Base-by-base conservation (phyloP, 2,888 invertebrate genomes). In the Volucella inanis region DNA sequence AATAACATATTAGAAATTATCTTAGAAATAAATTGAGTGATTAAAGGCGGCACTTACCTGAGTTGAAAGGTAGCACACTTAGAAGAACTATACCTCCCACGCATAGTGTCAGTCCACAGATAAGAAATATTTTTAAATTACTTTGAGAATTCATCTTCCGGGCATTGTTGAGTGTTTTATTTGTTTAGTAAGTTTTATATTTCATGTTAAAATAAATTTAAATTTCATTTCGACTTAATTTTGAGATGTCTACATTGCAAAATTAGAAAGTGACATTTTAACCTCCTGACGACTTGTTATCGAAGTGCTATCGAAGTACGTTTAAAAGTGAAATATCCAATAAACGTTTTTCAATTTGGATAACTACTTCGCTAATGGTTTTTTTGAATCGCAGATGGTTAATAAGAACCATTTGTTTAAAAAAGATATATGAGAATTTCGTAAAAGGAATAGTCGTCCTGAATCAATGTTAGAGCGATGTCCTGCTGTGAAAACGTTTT, bases 21-120 rank as follows among this genome's bases (percentile, higher is more conserved):
- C 4, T 12, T 3, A 4, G 15, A 11, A 11, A 8, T 4, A 6
- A 12, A 15, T 14, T 14, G 3, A 11, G 8, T 12, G n/a, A 31
- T 31, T 12, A 10, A 9, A 14, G 11, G n/a, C 38, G 11, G 22
- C 10, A 31, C 70, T 84, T 65, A 91, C 91, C 91, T 78, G 91
- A 89, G 39, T 88, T 88, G 15, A 91, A 88, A 47, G 91, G 90
- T 89, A 91, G 88, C n/a, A 91, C 75, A 87, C 91, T 91, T 41
- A 91, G 88, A 43, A 91, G 89, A 41, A 89, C 87, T 47, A 91
- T 88, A 71, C 90, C 91, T 15, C 90, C 91, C 39, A 91, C 22
- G 50, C 90, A 91, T 77, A 91, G 89, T 10, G 88, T 78, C 14
- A 91, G 85, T 14, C 91, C 91, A 78, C 90, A 90, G 11, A 91